Evolutionary conservation across 2,797 vertebrate genomes (phyloP), one percentile per base, ranked within the genome.

Genomic region (Forpus xanthops): DNA sequence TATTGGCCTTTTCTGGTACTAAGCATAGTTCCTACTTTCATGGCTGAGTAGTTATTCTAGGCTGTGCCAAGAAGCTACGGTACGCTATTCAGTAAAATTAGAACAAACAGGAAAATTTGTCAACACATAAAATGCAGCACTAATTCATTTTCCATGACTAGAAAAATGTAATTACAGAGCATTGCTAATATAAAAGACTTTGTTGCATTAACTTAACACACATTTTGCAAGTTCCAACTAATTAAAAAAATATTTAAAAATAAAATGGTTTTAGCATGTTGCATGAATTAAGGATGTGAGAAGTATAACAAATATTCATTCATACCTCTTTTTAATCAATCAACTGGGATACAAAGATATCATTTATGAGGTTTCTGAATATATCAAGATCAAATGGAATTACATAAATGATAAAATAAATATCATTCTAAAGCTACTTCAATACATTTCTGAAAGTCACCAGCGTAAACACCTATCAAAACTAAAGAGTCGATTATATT

Each of bases 81-180:
- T 86, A 96, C 35, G 92, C 96, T 96, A 96, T 97, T 98, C 93
- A 96, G 76, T 83, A 88, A 96, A 97, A 98, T 97, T 97, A 96
- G 94, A 98, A 97, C 94, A 97, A 98, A 97, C 87, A 97, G 92
- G 84, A 96, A 97, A 97, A 98, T 83, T 90, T 97, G 95, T 97
- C 96, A 96, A 77, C 68, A 58, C 94, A 97, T 97, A 96, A 97
- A 98, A 97, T 94, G 86, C 94, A 96, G 92, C 91, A 97, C 96
- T 97, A 98, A 97, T 97, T 98, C 97, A 97, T 97, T 98, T 97
- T 97, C 95, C 96, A 96, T 93, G 90, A 96, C 86, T 95, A 87
- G 92, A 96, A 97, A 97, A 97, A 97, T 80, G 25, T 97, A 97
- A 98, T 98, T 97, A 97, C 87, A 96, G 87, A 95, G 74, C 95